A percentile compares a stretch with the other conserved stretches of the same genome.
Evolutionary conservation across 2,113 vertebrate species (phyloP).

Genomic region (Nesospiza acunhae): DNA sequence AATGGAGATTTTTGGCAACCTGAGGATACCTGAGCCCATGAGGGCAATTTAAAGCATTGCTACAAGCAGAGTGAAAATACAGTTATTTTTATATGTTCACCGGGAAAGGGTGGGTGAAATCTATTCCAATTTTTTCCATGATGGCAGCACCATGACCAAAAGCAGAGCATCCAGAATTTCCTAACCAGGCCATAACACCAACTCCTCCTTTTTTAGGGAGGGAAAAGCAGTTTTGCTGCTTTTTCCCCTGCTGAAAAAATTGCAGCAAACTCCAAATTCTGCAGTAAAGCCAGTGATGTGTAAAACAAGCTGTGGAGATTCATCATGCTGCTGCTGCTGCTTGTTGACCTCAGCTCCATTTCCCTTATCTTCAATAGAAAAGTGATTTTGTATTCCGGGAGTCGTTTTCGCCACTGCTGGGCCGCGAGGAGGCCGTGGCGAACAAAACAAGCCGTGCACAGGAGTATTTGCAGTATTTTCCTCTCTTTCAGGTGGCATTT

Average conservation of each 20-base stretch:
- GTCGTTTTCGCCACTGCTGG: neutral
- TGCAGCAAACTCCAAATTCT: neutral
- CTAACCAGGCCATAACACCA: rapidly evolving
- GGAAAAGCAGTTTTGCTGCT: neutral
- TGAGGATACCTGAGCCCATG: neutral
- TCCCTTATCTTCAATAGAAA: neutral
- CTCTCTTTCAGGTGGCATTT: conserved; percentile 31
- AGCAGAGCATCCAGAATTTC: neutral
- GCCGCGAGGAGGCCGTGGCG: neutral
- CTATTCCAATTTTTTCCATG: rapidly evolving
- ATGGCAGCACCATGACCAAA: neutral
- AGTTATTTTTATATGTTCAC: neutral
- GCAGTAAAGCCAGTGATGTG: neutral
- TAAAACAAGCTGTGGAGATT: neutral
- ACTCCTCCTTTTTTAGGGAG: neutral
- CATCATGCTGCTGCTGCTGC: neutral
- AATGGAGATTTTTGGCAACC: neutral
- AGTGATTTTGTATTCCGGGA: conserved; percentile 26
- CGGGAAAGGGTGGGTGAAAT: neutral
- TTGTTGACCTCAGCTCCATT: neutral
- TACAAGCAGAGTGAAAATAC: neutral
- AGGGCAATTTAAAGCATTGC: neutral
- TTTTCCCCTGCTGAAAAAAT: neutral
- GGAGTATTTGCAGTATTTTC: conserved; percentile 23
- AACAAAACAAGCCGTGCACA: neutral